A percentile compares a stretch with the other conserved stretches of the same genome.
Evolutionary conservation across 2,113 vertebrate species (phyloP).

Genomic region (Glaucomys volans): DNA sequence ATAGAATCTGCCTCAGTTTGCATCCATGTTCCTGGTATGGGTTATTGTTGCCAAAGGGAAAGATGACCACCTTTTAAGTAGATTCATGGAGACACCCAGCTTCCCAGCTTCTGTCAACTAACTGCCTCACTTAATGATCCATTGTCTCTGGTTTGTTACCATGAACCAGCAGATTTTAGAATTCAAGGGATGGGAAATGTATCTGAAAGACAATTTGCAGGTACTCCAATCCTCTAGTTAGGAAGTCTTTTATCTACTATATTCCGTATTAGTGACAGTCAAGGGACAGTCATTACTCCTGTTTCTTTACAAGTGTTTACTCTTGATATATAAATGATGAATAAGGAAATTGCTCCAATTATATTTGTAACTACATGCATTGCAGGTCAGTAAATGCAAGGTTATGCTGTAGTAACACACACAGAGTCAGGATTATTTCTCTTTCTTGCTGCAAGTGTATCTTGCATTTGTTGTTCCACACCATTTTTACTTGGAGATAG

Average conservation of each 20-base stretch:
- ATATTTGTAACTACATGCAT: background rate
- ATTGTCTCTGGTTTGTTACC: background rate
- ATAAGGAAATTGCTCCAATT: background rate
- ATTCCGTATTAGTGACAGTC: background rate
- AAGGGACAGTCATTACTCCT: background rate
- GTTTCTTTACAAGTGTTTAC: background rate
- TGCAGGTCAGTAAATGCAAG: background rate
- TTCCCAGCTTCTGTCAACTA: background rate
- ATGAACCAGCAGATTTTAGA: background rate
- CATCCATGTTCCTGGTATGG: background rate
- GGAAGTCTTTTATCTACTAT: background rate
- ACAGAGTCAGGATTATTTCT: background rate
- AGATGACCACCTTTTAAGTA: background rate
- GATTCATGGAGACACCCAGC: background rate
- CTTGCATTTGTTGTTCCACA: background rate
- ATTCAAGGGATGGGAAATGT: background rate
- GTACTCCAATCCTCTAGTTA: background rate
- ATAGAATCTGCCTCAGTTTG: background rate
- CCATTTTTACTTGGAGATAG: background rate
- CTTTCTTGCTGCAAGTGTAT: background rate
- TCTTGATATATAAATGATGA: background rate
- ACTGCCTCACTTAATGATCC: background rate
- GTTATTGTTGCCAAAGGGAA: background rate
- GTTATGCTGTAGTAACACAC: slow-evolving; percentile 11
- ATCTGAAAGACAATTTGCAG: background rate